Conservation (phyloP, 30 jellyfish, hydroid and myxozoan genomes). For the Nemopilema nomurai region DNA sequence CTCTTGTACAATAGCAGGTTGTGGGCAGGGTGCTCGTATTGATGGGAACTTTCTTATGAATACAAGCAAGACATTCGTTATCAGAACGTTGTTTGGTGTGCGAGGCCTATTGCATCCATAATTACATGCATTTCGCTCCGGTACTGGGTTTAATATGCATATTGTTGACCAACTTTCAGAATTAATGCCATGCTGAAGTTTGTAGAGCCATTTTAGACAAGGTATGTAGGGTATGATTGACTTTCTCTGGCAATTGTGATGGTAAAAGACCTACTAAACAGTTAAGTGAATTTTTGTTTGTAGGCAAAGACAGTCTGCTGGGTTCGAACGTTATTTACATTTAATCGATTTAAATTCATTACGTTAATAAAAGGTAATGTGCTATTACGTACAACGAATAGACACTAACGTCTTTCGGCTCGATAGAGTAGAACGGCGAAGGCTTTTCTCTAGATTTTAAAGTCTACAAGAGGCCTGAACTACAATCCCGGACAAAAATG, state of each 20-base stretch:
- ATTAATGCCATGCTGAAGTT: neutral
- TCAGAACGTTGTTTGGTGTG: neutral
- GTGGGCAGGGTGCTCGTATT: neutral
- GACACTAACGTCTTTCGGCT: too few species aligned
- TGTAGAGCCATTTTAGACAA: neutral
- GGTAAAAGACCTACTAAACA: neutral
- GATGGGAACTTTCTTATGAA: neutral
- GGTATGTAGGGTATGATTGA: too few species aligned
- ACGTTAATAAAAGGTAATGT: too few species aligned
- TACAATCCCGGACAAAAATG: too few species aligned
- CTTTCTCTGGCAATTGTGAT: neutral
- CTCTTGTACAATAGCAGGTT: neutral
- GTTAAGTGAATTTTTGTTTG: too few species aligned
- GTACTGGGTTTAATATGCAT: neutral
- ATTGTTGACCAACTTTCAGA: neutral
- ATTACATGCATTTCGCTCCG: constrained; percentile 3
- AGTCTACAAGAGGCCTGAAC: too few species aligned
- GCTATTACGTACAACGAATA: too few species aligned
- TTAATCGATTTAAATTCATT: too few species aligned
- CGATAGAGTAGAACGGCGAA: too few species aligned
- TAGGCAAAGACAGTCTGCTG: too few species aligned
- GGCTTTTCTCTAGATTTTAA: too few species aligned
- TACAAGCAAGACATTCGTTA: neutral
- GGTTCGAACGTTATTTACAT: too few species aligned
- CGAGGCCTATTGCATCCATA: neutral